Base-by-base conservation (phyloP, 2,113 vertebrate genomes). In the Tragelaphus imberbis region DNA sequence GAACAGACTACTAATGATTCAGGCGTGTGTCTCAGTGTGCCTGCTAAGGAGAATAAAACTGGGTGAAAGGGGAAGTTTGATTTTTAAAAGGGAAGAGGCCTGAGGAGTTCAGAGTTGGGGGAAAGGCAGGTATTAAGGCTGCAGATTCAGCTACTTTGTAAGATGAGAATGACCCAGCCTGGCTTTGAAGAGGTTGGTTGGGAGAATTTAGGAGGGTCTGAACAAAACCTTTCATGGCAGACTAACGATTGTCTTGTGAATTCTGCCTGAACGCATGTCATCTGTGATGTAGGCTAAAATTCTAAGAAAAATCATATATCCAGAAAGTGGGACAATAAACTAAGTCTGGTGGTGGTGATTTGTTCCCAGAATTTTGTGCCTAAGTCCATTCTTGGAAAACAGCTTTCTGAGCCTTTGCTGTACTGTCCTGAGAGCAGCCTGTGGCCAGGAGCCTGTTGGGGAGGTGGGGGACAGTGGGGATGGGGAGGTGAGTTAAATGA, bases 401-500 rank as follows among this genome's bases (percentile, higher is more conserved):
- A 28, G 2, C 7, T 89, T 21, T n/a, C 49, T 55, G 81, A 15
- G 5, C 9, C 30, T 58, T 49, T 61, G 65, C 6, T 28, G 3
- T 30, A 7, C 12, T 36, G 9, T 55, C 30, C 55, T 11, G 28
- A 53, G 40, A 59, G 11, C 51, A 55, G 23, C 17, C 23, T 12
- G 19, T 53, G 80, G 49, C 80, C 40, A 28, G n/a, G 17, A 49
- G 30, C 10, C 40, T 9, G 6, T 5, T 44, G 44, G 3, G 49
- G 47, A 2, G 47, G 49, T 11, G 5, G 10, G 2, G n/a, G 21
- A 6, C 4, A 3, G 5, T 17, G 7, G 0, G 3, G 3, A 5
- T 25, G 11, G 36, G 36, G 71, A 75, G 13, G 16, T 6, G 63
- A 33, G 40, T 55, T 36, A 51, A 89, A 53, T 23, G 10, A 81